These are phyloP conservation scores for Tachuris rubrigastra DNA, from an alignment of 2,113 vertebrate species.

Conservation along the genomic window DNA sequence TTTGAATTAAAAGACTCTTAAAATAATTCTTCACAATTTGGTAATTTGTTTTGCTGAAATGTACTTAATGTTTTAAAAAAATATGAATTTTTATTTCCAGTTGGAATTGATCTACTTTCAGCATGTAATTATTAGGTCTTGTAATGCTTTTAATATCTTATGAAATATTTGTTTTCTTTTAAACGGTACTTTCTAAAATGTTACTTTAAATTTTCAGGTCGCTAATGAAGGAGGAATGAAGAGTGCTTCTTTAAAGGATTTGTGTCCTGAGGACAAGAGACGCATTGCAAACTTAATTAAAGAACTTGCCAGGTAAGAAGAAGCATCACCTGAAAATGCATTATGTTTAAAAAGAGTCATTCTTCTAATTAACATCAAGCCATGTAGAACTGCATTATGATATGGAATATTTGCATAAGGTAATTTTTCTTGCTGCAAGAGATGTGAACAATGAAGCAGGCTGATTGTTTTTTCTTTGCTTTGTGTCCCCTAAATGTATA, in stretches of 20 bases:
- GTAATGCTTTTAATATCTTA: slow-evolving; percentile 32
- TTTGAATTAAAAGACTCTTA: background rate
- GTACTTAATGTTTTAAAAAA: background rate
- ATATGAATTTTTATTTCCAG: background rate
- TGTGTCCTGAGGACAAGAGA: slow-evolving; percentile 95
- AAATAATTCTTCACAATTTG: background rate
- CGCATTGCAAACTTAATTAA: slow-evolving; percentile 95
- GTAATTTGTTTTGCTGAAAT: background rate
- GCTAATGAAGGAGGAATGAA: slow-evolving; percentile 68
- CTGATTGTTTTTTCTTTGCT: background rate
- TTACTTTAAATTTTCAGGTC: slow-evolving; percentile 73
- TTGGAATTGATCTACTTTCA: slow-evolving; percentile 7
- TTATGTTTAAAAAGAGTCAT: slow-evolving; percentile 3
- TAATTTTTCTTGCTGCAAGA: background rate
- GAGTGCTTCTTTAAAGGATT: slow-evolving; percentile 89
- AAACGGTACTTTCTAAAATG: slow-evolving; percentile 40
- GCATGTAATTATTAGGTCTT: slow-evolving; percentile 4
- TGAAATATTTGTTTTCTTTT: slow-evolving; percentile 36
- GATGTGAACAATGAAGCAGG: background rate
- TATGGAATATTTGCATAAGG: background rate
- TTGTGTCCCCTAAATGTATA: background rate
- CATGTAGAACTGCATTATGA: background rate
- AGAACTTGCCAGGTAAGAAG: slow-evolving; percentile 91
- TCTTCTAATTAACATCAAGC: slow-evolving; percentile 23
- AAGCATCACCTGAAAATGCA: slow-evolving; percentile 40